phyloP scores from a whole-genome alignment of 2,888 invertebrate genomes.

The Allophyes oxyacanthae region DNA sequence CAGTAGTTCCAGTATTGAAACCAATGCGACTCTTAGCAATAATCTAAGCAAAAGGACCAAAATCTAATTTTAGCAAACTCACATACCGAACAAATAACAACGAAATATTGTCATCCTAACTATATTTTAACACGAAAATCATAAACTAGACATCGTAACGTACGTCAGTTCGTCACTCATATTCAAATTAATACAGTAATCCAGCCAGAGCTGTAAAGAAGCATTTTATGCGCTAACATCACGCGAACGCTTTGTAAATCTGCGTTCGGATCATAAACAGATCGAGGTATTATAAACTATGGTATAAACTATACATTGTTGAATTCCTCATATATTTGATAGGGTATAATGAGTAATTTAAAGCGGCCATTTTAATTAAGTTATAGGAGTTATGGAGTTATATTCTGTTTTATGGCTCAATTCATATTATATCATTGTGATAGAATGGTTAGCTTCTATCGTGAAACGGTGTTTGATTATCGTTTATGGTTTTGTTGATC shows the following conservation, averaged over 20 bases:
- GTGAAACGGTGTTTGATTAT: slow-evolving; percentile 23
- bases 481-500: slow-evolving; percentile 12
- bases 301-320: slow-evolving; percentile 42
- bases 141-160: slow-evolving; percentile 45
- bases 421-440: slow-evolving; percentile 21
- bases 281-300: slow-evolving; percentile 48
- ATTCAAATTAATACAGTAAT: slow-evolving; percentile 60
- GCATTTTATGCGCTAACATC: slow-evolving; percentile 50
- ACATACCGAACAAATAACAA: neutral
- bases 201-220: slow-evolving; percentile 48
- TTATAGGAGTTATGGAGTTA: slow-evolving; percentile 35
- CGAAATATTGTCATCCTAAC: slow-evolving; percentile 20
- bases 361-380: slow-evolving; percentile 48
- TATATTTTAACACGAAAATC: slow-evolving; percentile 43
- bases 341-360: slow-evolving; percentile 41
- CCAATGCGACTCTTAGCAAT: neutral
- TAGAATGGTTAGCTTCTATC: slow-evolving; percentile 18
- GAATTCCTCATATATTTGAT: slow-evolving; percentile 38
- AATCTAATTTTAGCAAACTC: slow-evolving; percentile 2
- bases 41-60: slow-evolving; percentile 1
- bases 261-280: slow-evolving; percentile 49
- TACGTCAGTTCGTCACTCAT: slow-evolving; percentile 49
- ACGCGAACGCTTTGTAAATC: slow-evolving; percentile 58
- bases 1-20: neutral
- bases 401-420: slow-evolving; percentile 33